Conservation (phyloP, 2,888 invertebrate species). For the Bimastos eiseni region DNA sequence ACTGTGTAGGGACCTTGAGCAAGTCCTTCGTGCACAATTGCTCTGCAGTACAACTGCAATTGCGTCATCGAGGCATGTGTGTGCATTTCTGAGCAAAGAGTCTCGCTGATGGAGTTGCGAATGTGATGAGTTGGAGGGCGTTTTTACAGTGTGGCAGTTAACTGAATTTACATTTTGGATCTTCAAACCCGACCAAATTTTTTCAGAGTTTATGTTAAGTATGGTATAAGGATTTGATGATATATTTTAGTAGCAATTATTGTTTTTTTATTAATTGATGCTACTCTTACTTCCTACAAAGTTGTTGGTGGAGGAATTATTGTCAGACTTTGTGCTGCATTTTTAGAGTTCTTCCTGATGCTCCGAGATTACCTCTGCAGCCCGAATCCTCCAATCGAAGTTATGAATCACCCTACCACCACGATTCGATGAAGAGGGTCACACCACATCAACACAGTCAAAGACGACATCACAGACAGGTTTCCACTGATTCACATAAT, state of each 20-base stretch:
- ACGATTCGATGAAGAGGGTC: background rate
- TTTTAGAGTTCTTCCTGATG: conserved; percentile 27
- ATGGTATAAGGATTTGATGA: background rate
- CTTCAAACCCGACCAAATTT: background rate
- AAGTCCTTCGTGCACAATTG: too few species aligned
- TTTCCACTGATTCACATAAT: background rate
- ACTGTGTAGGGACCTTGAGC: too few species aligned
- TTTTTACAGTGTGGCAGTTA: too few species aligned
- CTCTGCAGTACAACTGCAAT: too few species aligned
- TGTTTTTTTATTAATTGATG: background rate
- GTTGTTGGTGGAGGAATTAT: background rate
- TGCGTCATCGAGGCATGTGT: too few species aligned
- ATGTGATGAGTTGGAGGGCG: too few species aligned
- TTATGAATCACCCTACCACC: conserved; percentile 8
- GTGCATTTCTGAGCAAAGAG: too few species aligned
- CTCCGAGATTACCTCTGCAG: conserved; percentile 13
- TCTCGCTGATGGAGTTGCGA: too few species aligned
- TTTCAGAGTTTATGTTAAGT: background rate
- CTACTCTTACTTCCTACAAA: background rate
- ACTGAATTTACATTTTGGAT: background rate
- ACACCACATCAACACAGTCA: background rate
- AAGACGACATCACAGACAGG: background rate
- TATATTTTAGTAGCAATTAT: background rate
- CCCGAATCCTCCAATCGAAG: background rate
- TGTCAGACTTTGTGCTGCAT: background rate